Percentiles rank a stretch among this genome's conserved stretches.
phyloP scores from a whole-genome alignment of 2,888 invertebrate species.

The Drosophila fungiperda region DNA sequence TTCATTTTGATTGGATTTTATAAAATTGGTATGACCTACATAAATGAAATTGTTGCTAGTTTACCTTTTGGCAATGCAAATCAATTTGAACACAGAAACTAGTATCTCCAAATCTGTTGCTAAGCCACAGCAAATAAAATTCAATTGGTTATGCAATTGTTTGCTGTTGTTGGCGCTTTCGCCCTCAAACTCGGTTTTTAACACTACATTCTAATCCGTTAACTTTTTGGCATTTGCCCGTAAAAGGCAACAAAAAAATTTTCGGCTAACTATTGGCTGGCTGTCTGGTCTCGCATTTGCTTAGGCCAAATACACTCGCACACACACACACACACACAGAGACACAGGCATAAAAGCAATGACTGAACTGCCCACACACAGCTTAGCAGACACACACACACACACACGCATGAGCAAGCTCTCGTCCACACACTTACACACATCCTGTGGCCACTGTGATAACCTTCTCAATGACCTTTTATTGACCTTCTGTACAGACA shows the following conservation, averaged over 20 bases:
- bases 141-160: conserved; percentile 21
- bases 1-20: neutral
- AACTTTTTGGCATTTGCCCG: conserved; percentile 58
- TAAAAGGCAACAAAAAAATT: conserved; percentile 47
- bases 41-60: neutral
- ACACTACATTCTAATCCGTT: conserved; percentile 69
- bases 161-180: conserved; percentile 7
- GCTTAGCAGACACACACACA: conserved; percentile 15
- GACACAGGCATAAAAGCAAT: conserved; percentile 1
- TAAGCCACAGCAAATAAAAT: conserved; percentile 22
- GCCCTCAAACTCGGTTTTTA: conserved; percentile 35
- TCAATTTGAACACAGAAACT: conserved; percentile 1
- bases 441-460: conserved; percentile 44
- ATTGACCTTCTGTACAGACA: conserved; percentile 65
- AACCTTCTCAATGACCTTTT: conserved; percentile 73
- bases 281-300: conserved; percentile 39
- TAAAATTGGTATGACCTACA: neutral
- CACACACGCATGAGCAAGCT: conserved; percentile 31
- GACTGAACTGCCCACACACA: conserved; percentile 28
- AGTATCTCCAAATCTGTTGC: neutral
- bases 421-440: conserved; percentile 8
- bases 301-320: conserved; percentile 16
- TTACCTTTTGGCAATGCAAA: neutral
- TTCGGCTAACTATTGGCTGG: conserved; percentile 69
- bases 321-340: conserved; percentile 4